Conservation (phyloP, 2,888 invertebrate species). For the Hartigia nigra region DNA sequence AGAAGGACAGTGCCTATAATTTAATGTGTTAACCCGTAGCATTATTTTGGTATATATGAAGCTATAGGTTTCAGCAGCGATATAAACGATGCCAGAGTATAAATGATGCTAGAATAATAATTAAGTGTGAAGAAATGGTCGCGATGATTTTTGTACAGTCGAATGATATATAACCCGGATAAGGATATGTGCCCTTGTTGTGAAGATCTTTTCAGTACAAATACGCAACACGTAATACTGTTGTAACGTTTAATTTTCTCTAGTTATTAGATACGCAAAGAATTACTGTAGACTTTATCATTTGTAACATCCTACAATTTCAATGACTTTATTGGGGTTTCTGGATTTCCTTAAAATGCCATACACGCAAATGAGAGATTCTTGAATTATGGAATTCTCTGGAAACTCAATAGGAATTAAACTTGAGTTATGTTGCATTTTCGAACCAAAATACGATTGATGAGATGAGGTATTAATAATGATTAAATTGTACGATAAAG, state of each 20-base stretch:
- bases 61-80: constrained; percentile 29
- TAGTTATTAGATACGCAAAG: constrained; percentile 37
- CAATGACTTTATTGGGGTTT: constrained; percentile 11
- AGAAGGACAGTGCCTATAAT: constrained; percentile 47
- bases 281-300: constrained; percentile 33
- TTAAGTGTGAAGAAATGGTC: constrained; percentile 27
- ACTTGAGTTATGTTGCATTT: constrained; percentile 30
- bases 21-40: constrained; percentile 39
- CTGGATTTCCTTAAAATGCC: background rate
- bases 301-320: constrained; percentile 31
- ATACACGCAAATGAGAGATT: background rate
- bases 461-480: constrained; percentile 36
- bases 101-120: constrained; percentile 36
- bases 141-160: constrained; percentile 44
- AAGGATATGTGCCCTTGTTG: constrained; percentile 39
- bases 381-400: background rate
- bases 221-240: constrained; percentile 31
- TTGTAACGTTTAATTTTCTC: constrained; percentile 38
- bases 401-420: constrained; percentile 20
- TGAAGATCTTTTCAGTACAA: constrained; percentile 45
- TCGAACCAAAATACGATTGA: constrained; percentile 39
- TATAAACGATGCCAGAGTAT: constrained; percentile 30
- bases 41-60: constrained; percentile 26
- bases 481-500: constrained; percentile 39
- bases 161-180: constrained; percentile 27